These are phyloP conservation scores for Trilocha varians DNA, from an alignment of 2,888 invertebrate genomes.

Conservation along the genomic window DNA sequence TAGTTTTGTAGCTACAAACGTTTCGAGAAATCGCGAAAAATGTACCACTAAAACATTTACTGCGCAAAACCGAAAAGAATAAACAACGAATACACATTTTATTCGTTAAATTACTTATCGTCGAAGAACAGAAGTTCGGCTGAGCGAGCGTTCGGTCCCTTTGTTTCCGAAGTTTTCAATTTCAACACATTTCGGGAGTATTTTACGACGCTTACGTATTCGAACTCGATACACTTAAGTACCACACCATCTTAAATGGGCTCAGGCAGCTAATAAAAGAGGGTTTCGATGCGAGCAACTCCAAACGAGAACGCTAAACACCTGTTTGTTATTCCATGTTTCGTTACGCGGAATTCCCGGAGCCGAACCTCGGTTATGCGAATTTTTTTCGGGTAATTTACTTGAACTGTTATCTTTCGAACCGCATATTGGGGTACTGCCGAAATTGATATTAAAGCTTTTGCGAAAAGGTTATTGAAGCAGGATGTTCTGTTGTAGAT, in stretches of 20 bases:
- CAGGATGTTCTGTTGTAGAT: too few relatives aligned
- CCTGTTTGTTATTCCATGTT: conserved; percentile 31
- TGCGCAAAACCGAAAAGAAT: not conserved
- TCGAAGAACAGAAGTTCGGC: conserved; percentile 3
- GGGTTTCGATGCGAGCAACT: conserved; percentile 19
- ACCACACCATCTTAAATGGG: conserved; percentile 25
- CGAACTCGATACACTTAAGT: conserved; percentile 26
- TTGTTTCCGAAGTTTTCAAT: conserved; percentile 22
- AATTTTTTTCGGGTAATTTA: conserved; percentile 1
- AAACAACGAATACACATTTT: conserved; percentile 1
- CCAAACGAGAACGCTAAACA: conserved; percentile 26
- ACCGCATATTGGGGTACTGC: not conserved
- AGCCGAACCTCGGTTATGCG: conserved; percentile 2
- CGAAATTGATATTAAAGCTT: not conserved
- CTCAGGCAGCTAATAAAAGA: conserved; percentile 34
- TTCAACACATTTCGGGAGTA: conserved; percentile 22
- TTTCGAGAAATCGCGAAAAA: too few relatives aligned
- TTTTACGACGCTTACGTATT: conserved; percentile 26
- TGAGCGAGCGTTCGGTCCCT: conserved; percentile 6
- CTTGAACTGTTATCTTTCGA: not conserved
- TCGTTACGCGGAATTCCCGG: conserved; percentile 16
- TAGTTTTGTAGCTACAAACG: too few relatives aligned
- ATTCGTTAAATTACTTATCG: conserved; percentile 1
- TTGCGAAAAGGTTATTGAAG: not conserved
- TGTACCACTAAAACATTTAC: not conserved